These are phyloP conservation scores for Heliornis fulica DNA, from an alignment of 2,113 vertebrate species.

Conservation along the genomic window DNA sequence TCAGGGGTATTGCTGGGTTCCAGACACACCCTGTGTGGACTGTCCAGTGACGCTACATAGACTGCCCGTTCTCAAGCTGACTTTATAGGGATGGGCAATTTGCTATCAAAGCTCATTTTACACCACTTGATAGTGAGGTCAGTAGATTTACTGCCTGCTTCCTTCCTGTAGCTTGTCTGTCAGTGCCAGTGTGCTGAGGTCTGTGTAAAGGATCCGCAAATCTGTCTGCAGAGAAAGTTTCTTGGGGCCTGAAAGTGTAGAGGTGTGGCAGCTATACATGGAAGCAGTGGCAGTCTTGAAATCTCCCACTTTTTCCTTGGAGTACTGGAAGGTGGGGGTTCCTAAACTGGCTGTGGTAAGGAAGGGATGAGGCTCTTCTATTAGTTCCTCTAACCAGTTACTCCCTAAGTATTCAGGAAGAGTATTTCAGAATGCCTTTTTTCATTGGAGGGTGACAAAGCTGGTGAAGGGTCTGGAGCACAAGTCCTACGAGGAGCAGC, in stretches of 20 bases:
- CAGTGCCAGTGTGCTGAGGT: neutral
- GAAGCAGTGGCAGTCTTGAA: neutral
- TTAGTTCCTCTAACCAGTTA: neutral
- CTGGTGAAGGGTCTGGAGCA: too few relatives aligned
- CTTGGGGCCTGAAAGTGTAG: neutral
- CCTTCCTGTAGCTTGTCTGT: neutral
- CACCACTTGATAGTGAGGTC: neutral
- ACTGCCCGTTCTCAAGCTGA: neutral
- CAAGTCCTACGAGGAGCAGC: too few relatives aligned
- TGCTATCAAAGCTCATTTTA: too few relatives aligned
- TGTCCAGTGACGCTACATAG: neutral
- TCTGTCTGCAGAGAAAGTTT: neutral
- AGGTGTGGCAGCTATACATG: neutral
- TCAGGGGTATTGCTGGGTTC: neutral
- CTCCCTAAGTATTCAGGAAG: neutral
- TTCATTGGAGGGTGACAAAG: too few relatives aligned
- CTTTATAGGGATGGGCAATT: neutral
- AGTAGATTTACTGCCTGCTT: neutral
- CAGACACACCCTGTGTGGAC: neutral
- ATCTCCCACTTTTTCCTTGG: neutral
- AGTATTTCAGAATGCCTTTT: neutral
- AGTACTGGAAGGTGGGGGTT: neutral
- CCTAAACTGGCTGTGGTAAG: neutral
- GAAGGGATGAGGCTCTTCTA: neutral
- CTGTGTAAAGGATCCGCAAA: neutral